phyloP scores from a whole-genome alignment of 2,888 invertebrate genomes.

The Drosophila buzzatii region DNA sequence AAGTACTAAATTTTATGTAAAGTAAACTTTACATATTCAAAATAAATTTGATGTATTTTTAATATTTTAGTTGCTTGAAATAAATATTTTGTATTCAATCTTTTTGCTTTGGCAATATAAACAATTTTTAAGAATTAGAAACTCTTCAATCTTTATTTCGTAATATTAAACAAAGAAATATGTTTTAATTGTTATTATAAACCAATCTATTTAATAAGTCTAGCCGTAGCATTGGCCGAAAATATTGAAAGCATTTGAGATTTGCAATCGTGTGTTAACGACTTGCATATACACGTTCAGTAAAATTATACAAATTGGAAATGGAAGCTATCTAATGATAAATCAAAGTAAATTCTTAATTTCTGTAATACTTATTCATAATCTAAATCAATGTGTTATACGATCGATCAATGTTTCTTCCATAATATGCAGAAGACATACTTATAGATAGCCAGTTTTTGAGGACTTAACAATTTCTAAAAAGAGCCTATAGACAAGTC shows the following conservation, averaged over 20 bases:
- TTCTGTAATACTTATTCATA: too few species aligned
- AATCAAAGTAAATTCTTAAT: too few species aligned
- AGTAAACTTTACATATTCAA: neutral
- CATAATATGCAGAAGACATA: too few species aligned
- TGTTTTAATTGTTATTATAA: constrained; percentile 6
- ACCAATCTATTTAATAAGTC: constrained; percentile 2
- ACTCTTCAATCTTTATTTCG: neutral
- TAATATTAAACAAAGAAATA: constrained; percentile 7
- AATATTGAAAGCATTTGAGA: neutral
- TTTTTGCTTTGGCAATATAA: neutral
- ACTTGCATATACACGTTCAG: neutral
- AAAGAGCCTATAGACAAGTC: too few species aligned
- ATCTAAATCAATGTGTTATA: too few species aligned
- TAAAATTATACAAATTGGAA: too few species aligned
- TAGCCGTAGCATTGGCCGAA: neutral
- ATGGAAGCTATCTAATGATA: too few species aligned
- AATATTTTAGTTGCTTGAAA: neutral
- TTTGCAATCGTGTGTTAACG: neutral
- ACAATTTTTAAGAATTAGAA: neutral
- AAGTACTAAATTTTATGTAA: neutral
- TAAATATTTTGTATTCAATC: constrained; percentile 4
- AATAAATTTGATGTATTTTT: neutral
- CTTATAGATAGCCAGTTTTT: too few species aligned
- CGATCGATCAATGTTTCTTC: too few species aligned
- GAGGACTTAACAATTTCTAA: too few species aligned